Conservation (phyloP, 1,140 invertebrate species). For the Drosophila insularis region DNA sequence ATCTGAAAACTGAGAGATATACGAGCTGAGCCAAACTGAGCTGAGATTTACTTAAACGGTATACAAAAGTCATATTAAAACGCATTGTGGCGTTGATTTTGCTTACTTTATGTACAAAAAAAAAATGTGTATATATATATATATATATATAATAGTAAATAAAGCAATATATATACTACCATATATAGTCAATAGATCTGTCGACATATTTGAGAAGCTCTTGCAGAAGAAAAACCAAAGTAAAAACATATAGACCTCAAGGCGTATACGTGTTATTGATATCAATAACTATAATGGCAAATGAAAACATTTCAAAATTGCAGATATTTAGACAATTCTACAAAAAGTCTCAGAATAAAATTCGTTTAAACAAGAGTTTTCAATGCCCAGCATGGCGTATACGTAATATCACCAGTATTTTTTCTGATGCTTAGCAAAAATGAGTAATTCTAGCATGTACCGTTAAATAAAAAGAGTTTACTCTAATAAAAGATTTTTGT, state of each 20-base stretch:
- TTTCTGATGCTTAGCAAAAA: too few relatives aligned
- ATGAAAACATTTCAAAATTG: not conserved
- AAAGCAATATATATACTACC: conserved; percentile 41
- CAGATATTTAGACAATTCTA: too few relatives aligned
- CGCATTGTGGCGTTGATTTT: conserved; percentile 75
- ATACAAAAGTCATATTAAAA: conserved; percentile 78
- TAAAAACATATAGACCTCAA: conserved; percentile 44
- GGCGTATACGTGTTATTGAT: conserved; percentile 48
- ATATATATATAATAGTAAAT: conserved; percentile 56
- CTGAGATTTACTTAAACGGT: conserved; percentile 68
- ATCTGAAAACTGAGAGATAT: conserved; percentile 18
- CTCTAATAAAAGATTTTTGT: too few relatives aligned
- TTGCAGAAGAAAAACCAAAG: conserved; percentile 10
- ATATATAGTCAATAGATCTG: conserved; percentile 12
- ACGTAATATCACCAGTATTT: too few relatives aligned
- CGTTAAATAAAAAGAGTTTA: too few relatives aligned
- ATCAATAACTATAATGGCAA: not conserved
- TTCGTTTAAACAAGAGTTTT: too few relatives aligned
- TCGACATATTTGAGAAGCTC: conserved; percentile 18
- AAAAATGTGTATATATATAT: conserved; percentile 20
- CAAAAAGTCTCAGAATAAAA: too few relatives aligned
- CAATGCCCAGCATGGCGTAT: too few relatives aligned
- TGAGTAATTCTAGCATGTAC: too few relatives aligned
- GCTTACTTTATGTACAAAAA: conserved; percentile 42
- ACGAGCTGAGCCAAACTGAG: conserved; percentile 21